These are phyloP conservation scores for Orchestia grillus DNA, from an alignment of 1,140 invertebrate species.

Conservation along the genomic window DNA sequence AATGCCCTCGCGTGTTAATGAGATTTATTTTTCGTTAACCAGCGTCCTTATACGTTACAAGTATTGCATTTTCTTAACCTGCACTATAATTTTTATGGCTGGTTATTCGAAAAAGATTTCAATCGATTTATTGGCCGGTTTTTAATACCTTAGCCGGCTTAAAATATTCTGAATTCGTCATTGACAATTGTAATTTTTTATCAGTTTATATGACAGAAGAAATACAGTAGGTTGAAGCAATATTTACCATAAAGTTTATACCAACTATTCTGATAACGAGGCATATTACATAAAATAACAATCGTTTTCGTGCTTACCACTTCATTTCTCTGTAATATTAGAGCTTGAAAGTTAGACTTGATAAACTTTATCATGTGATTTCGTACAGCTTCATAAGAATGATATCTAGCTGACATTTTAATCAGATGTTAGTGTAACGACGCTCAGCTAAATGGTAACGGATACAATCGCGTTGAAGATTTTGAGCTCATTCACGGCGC, in stretches of 20 bases:
- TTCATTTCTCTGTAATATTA: background rate
- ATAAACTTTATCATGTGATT: background rate
- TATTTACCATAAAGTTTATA: no score
- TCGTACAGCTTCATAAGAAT: background rate
- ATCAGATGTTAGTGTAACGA: background rate
- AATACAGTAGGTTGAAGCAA: no score
- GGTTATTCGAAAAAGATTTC: background rate
- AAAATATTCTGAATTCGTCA: background rate
- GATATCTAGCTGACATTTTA: background rate
- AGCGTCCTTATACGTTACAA: background rate
- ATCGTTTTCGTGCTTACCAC: background rate
- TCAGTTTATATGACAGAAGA: background rate
- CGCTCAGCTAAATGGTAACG: background rate
- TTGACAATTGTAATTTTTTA: background rate
- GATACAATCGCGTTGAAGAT: background rate
- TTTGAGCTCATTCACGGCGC: background rate
- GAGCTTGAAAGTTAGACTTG: background rate
- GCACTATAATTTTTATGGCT: background rate
- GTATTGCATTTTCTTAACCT: background rate
- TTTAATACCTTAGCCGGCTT: background rate
- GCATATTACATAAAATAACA: background rate
- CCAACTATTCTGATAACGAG: background rate
- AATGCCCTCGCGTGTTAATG: background rate
- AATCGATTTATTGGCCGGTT: background rate
- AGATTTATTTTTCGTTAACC: background rate